phyloP scores from a whole-genome alignment of 2,888 invertebrate genomes.

The Ichneumoninae sp. region DNA sequence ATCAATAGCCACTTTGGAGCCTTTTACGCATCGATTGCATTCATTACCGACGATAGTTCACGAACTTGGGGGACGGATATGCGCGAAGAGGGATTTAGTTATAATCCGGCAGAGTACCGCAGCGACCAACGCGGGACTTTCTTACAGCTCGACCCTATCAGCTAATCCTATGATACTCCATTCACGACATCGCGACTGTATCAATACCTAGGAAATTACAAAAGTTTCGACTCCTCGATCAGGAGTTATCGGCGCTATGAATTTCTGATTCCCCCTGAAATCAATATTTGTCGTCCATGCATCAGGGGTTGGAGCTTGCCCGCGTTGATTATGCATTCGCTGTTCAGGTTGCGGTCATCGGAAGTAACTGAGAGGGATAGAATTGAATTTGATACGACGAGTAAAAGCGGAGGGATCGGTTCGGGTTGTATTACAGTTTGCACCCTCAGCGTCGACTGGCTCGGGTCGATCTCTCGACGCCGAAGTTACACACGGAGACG shows the following conservation, averaged over 20 bases:
- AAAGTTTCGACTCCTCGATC: constrained; percentile 6
- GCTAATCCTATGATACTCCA: constrained; percentile 16
- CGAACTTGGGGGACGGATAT: background rate
- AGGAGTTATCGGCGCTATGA: constrained; percentile 10
- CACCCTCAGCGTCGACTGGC: constrained; percentile 66
- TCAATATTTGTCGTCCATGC: background rate
- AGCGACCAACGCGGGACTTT: constrained; percentile 2
- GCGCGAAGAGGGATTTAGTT: constrained; percentile 5
- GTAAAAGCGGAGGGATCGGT: background rate
- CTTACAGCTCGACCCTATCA: background rate
- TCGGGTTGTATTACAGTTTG: constrained; percentile 39
- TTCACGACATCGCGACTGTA: constrained; percentile 13
- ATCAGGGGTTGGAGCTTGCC: background rate
- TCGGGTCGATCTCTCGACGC: constrained; percentile 38
- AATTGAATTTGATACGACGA: constrained; percentile 1
- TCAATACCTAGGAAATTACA: constrained; percentile 9
- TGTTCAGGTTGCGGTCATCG: constrained; percentile 5
- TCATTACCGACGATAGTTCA: background rate
- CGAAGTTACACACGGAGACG: constrained; percentile 64
- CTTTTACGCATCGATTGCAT: background rate
- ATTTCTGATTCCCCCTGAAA: constrained; percentile 7
- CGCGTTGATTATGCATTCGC: constrained; percentile 37
- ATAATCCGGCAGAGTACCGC: background rate
- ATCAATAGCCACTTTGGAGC: background rate
- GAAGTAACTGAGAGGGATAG: constrained; percentile 9